These are phyloP conservation scores for Pycnomerus fuliginosus DNA, from an alignment of 2,888 invertebrate genomes.

Conservation along the genomic window DNA sequence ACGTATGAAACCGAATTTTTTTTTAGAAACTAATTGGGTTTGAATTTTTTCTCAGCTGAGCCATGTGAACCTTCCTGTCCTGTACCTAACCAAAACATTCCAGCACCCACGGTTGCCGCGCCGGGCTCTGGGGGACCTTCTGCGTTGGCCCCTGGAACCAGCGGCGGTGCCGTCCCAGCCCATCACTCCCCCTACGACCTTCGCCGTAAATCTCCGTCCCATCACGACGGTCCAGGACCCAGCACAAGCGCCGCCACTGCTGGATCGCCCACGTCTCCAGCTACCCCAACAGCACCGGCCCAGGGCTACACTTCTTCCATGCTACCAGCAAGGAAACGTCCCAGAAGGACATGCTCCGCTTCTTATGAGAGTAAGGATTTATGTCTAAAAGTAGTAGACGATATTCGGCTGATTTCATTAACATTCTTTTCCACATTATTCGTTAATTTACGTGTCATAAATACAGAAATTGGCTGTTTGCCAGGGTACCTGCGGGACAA, in stretches of 20 bases:
- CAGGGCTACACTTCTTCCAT: slow-evolving; percentile 58
- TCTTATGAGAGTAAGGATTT: slow-evolving; percentile 50
- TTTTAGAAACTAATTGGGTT: slow-evolving; percentile 22
- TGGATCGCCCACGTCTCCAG: slow-evolving; percentile 54
- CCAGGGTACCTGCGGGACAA: too few species aligned
- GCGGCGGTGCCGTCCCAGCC: slow-evolving; percentile 53
- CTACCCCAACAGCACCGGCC: slow-evolving; percentile 56
- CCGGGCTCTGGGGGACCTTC: slow-evolving; percentile 44
- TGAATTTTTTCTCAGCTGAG: slow-evolving; percentile 59
- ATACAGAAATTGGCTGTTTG: too few species aligned
- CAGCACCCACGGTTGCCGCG: slow-evolving; percentile 49
- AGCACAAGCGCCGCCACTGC: slow-evolving; percentile 59
- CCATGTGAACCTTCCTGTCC: slow-evolving; percentile 81
- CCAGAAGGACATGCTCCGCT: slow-evolving; percentile 66
- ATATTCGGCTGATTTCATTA: too few species aligned
- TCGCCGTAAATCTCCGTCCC: slow-evolving; percentile 79
- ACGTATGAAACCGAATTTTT: too few species aligned
- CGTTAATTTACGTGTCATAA: too few species aligned
- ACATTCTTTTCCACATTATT: too few species aligned
- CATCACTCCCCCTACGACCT: slow-evolving; percentile 91
- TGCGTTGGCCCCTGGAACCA: slow-evolving; percentile 31
- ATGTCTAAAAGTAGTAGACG: too few species aligned
- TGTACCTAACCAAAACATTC: slow-evolving; percentile 60
- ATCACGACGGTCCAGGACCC: slow-evolving; percentile 65
- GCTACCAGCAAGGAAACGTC: slow-evolving; percentile 82